These are phyloP conservation scores for Atta cephalotes DNA, from an alignment of 1,140 invertebrate genomes.

Conservation along the genomic window DNA sequence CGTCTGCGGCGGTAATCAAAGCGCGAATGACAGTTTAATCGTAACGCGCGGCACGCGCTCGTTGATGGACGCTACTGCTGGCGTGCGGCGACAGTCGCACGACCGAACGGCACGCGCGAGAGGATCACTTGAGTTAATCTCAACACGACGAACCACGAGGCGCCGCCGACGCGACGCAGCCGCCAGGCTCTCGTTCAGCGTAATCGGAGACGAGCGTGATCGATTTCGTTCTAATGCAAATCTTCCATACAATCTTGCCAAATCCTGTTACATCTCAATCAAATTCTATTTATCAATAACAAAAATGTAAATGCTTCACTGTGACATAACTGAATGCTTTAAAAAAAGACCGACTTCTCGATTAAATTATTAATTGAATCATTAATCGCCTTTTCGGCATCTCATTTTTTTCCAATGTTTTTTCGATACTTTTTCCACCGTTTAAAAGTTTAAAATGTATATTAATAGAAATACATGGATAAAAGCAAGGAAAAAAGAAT, in stretches of 20 bases:
- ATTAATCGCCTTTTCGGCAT: not conserved
- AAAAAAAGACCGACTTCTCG: not conserved
- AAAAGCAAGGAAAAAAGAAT: too few relatives aligned
- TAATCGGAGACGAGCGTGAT: constrained; percentile 36
- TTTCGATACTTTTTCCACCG: too few relatives aligned
- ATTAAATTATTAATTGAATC: not conserved
- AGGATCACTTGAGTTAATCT: constrained; percentile 76
- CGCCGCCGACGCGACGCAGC: constrained; percentile 9
- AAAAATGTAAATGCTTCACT: not conserved
- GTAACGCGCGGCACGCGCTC: constrained; percentile 78
- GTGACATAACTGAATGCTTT: not conserved
- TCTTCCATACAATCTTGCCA: not conserved
- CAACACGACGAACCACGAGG: constrained; percentile 42
- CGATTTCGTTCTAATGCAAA: constrained; percentile 11
- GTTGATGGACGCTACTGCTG: constrained; percentile 71
- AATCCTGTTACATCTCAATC: not conserved
- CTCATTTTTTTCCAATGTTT: too few relatives aligned
- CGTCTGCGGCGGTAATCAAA: constrained; percentile 70
- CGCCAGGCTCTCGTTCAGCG: constrained; percentile 21
- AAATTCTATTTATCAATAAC: not conserved
- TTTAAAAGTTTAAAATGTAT: too few relatives aligned
- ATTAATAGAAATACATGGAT: too few relatives aligned
- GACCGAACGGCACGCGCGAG: constrained; percentile 73
- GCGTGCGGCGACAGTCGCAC: constrained; percentile 68
- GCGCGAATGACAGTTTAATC: constrained; percentile 82